These are phyloP conservation scores for Tetraodon nigroviridis DNA, from an alignment of 2,113 vertebrate species.

Conservation along the genomic window DNA sequence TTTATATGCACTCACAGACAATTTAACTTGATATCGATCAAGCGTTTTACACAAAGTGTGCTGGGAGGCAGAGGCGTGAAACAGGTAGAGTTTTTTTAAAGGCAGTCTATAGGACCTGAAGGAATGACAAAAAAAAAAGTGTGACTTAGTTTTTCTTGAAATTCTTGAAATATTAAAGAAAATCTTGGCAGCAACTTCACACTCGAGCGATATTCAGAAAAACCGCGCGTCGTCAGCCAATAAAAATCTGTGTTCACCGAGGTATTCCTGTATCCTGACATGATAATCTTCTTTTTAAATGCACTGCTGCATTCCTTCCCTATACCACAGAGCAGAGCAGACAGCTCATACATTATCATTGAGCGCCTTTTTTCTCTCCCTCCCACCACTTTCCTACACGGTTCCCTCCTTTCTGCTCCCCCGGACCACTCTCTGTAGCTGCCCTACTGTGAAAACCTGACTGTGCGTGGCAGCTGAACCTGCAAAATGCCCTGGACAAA, in stretches of 20 bases:
- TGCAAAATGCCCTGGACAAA: constrained; percentile 59
- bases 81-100: too few species aligned
- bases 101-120: not conserved
- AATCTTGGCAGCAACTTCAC: not conserved
- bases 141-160: constrained; percentile 1
- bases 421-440: constrained; percentile 29
- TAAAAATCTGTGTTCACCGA: constrained; percentile 55
- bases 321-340: constrained; percentile 38
- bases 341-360: constrained; percentile 73
- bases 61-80: too few species aligned
- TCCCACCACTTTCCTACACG: constrained; percentile 37
- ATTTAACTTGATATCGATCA: too few species aligned
- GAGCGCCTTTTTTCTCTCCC: constrained; percentile 58
- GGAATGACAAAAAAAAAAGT: not conserved
- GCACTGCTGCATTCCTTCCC: constrained; percentile 56
- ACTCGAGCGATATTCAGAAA: constrained; percentile 12
- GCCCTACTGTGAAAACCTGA: constrained; percentile 60
- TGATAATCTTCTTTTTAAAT: constrained; percentile 77
- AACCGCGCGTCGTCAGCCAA: constrained; percentile 25
- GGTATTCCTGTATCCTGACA: constrained; percentile 71
- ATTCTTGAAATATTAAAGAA: constrained; percentile 7
- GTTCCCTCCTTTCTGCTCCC: constrained; percentile 1
- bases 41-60: too few species aligned
- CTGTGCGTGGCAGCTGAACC: constrained; percentile 54
- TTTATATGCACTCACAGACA: too few species aligned